Base-by-base conservation (phyloP, 2,113 vertebrate species). In the Odontophorus gujanensis region DNA sequence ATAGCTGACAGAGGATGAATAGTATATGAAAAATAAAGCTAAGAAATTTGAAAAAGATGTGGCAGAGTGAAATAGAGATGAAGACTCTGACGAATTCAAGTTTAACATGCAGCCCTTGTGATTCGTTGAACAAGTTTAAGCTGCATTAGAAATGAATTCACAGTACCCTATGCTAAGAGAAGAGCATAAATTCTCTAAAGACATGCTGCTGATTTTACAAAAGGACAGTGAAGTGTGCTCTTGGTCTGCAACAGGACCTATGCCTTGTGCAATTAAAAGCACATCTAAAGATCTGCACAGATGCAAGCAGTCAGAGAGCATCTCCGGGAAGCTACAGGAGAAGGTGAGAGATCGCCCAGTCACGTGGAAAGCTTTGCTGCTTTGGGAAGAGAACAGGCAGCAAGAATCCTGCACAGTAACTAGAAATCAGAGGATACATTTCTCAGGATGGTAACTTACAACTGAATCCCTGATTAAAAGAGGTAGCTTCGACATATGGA, bases 401-500 rank as follows among this genome's bases (percentile, higher is more conserved):
- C 53, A 57, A 86, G 72, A 94, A 75, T 86, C 81, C 75, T 62
- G 47, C 81, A 76, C 1, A 8, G 30, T 58, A 75, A 75, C 93
- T 96, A 74, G 91, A 95, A 95, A 92, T 92, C 81, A 62, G 66
- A 73, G 80, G 82, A 67, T 42, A 20, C 45, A 81, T 79, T 84
- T 87, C 65, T 94, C 83, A 74, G 87, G 73, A 95, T 91, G 81
- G 53, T n/a, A 80, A 96, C 81, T 92, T 78, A 69, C 13, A 85
- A 59, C 57, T 87, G 57, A 92, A 97, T 88, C 10, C 2, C 84
- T 78, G 48, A 96, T 96, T 97, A 84, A 87, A 96, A 94, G 69
- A 76, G 67, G 72, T 93, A 92, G 85, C 74, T 92, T 82, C 81
- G 79, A 90, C 86, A 94, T 68, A 79, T 61, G 67, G 69, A 81